A percentile compares a stretch with the other conserved stretches of the same genome.
These are phyloP conservation scores for Nomada ferruginata DNA, from an alignment of 2,888 invertebrate genomes.

Conservation along the genomic window DNA sequence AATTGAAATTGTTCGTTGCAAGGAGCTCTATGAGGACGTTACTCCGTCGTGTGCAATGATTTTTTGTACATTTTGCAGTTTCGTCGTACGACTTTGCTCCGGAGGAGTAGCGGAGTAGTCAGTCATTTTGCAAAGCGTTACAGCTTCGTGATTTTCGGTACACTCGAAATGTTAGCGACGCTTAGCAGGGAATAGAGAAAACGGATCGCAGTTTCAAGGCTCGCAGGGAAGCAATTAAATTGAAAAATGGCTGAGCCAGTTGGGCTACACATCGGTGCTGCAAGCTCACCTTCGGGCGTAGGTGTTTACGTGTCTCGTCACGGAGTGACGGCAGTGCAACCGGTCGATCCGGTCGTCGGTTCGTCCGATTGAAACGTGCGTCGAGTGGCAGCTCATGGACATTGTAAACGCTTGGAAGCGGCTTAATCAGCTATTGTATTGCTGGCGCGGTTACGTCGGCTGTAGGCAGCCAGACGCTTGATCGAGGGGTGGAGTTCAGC, in stretches of 20 bases:
- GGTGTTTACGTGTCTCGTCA: conserved; percentile 30
- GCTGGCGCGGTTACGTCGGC: conserved; percentile 60
- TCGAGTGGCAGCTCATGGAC: conserved; percentile 70
- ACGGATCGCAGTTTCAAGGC: too few relatives aligned
- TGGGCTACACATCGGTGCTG: background rate
- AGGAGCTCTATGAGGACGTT: too few relatives aligned
- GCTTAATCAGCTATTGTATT: conserved; percentile 81
- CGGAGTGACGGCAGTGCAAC: conserved; percentile 42
- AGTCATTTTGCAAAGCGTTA: too few relatives aligned
- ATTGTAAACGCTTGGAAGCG: conserved; percentile 79
- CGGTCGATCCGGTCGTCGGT: conserved; percentile 55
- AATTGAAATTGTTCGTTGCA: too few relatives aligned
- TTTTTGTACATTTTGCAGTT: too few relatives aligned
- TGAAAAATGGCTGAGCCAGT: background rate
- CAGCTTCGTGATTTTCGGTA: too few relatives aligned
- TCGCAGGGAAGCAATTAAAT: background rate
- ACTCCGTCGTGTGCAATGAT: too few relatives aligned
- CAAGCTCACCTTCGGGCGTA: conserved; percentile 8
- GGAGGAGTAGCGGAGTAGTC: too few relatives aligned
- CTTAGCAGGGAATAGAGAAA: too few relatives aligned
- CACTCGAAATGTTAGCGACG: too few relatives aligned
- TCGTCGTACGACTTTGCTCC: too few relatives aligned
- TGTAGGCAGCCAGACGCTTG: conserved; percentile 56
- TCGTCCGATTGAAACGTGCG: conserved; percentile 76
- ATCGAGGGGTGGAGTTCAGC: conserved; percentile 59